phyloP scores from a whole-genome alignment of 2,113 vertebrate species.

The Bombycilla garrulus region DNA sequence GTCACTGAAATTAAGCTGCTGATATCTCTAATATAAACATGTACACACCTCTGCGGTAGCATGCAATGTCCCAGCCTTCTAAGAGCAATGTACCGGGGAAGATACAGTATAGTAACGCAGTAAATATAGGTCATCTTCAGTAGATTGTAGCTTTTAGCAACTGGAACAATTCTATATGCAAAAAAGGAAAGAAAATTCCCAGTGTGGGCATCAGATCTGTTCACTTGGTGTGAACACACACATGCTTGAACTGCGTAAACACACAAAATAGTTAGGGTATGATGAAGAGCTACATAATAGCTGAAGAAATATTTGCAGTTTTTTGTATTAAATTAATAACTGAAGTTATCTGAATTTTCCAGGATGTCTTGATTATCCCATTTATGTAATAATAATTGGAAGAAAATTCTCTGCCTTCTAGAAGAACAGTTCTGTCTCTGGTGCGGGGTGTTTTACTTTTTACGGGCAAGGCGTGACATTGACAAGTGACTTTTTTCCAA shows the following conservation, averaged over 20 bases:
- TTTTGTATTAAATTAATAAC: not conserved
- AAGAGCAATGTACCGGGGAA: not conserved
- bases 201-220: not conserved
- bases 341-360: not conserved
- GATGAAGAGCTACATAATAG: not conserved
- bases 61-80: not conserved
- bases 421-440: not conserved
- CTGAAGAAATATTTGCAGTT: not conserved
- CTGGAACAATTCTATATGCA: not conserved
- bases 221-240: not conserved
- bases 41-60: not conserved
- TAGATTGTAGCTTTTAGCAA: not conserved
- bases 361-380: not conserved
- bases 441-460: not conserved
- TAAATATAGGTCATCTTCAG: conserved; percentile 20
- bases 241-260: not conserved
- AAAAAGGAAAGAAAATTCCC: not conserved
- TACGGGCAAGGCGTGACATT: not conserved
- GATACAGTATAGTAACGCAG: not conserved
- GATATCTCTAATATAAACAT: not conserved
- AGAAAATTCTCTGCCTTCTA: not conserved
- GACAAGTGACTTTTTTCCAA: not conserved
- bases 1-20: not conserved
- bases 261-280: not conserved
- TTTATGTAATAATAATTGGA: not conserved